A percentile compares a stretch with the other conserved stretches of the same genome.
These are phyloP conservation scores for Volucella bombylans DNA, from an alignment of 2,888 invertebrate genomes.

Conservation along the genomic window DNA sequence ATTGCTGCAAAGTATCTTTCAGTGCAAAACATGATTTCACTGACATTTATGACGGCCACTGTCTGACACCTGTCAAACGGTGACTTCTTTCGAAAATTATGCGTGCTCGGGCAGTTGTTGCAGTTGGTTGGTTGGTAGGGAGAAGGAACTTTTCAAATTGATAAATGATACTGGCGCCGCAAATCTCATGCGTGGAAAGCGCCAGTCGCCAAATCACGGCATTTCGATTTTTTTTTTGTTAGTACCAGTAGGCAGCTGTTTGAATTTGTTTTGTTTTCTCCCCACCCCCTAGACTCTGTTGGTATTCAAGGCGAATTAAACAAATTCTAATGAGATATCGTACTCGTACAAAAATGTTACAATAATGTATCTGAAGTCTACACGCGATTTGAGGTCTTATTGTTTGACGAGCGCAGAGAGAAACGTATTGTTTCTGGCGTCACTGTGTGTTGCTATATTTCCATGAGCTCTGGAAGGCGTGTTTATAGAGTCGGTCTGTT, in stretches of 20 bases:
- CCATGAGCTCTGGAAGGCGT: constrained; percentile 1
- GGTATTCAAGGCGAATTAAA: neutral
- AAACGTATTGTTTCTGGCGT: constrained; percentile 8
- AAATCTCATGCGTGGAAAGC: neutral
- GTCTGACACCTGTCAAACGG: constrained; percentile 49
- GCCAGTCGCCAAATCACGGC: neutral
- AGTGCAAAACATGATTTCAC: constrained; percentile 13
- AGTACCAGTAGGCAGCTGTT: neutral
- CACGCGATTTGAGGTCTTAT: neutral
- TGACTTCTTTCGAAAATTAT: constrained; percentile 6
- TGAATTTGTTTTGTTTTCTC: too few relatives aligned
- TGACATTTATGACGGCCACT: constrained; percentile 12
- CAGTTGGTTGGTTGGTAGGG: too few relatives aligned
- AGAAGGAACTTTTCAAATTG: constrained; percentile 9
- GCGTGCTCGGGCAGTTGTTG: neutral
- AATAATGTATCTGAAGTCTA: neutral
- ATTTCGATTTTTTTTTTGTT: neutral
- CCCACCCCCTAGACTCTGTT: too few relatives aligned
- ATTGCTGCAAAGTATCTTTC: constrained; percentile 7
- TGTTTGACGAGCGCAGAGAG: neutral
- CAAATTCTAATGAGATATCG: neutral
- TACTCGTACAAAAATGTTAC: neutral
- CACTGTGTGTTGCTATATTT: constrained; percentile 14
- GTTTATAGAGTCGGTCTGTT: neutral
- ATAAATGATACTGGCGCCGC: constrained; percentile 37